A percentile compares a stretch with the other conserved stretches of the same genome.
Evolutionary conservation across 2,888 invertebrate genomes (phyloP).

Genomic region (Augochlorella aurata): DNA sequence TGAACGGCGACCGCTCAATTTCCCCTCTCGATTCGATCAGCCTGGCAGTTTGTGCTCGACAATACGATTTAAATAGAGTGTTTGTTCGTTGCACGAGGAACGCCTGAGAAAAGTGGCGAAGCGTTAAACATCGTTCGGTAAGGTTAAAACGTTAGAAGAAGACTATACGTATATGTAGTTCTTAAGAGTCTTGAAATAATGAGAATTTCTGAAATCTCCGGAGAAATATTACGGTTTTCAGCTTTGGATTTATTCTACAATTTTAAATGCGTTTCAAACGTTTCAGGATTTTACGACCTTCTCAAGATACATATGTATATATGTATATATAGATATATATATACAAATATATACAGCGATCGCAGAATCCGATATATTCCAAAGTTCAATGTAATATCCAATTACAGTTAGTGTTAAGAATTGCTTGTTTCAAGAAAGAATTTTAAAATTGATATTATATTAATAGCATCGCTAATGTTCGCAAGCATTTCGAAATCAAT

Average conservation of each 20-base stretch:
- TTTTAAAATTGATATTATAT: background rate
- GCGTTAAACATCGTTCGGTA: background rate
- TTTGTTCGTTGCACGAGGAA: background rate
- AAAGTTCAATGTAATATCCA: background rate
- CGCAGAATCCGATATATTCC: background rate
- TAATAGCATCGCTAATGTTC: background rate
- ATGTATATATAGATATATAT: too few species aligned
- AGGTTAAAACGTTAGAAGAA: background rate
- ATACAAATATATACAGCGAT: background rate
- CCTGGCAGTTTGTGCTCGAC: background rate
- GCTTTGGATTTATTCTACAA: background rate
- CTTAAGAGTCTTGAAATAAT: background rate
- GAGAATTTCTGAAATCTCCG: background rate
- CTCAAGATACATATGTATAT: background rate
- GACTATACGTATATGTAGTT: background rate
- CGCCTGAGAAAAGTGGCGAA: background rate
- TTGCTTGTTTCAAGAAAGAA: background rate
- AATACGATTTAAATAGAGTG: background rate
- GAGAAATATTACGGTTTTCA: background rate
- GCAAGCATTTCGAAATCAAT: background rate
- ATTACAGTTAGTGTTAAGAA: background rate
- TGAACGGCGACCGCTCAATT: conserved; percentile 4
- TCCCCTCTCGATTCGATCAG: conserved; percentile 2
- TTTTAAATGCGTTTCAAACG: background rate
- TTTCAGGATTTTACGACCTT: background rate